Base-by-base conservation (phyloP, 2,797 vertebrate species). In the Buphagus erythrorhynchus region DNA sequence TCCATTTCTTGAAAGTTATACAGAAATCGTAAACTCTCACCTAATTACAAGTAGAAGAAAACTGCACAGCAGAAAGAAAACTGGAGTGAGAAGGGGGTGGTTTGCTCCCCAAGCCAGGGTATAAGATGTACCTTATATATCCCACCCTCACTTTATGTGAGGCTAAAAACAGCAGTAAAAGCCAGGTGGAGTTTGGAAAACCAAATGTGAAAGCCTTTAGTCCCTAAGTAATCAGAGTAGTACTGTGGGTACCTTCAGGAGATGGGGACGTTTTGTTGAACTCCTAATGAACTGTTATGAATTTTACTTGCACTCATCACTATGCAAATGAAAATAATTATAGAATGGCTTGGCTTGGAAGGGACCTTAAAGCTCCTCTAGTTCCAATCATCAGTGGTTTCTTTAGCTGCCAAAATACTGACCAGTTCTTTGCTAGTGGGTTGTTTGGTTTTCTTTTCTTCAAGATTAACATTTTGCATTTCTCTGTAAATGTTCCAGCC, bases 401-500 rank as follows among this genome's bases (percentile, higher is more conserved):
- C 57, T 81, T 67, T 21, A 91, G 38, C 43, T 90, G 43, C 19
- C 31, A 42, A 69, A 69, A 48, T 48, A 24, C 57, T 51, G 9
- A 69, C 28, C 38, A 49, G 28, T 51, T 74, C n/a, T 78, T 45
- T 74, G 24, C 12, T 61, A 42, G 43, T 49, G 5, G 13, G 10
- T 28, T 18, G 71, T 28, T 19, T 25, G 7, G 6, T 9, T 25
- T 16, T 16, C 29, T 8, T 18, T 28, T 29, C 16, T 51, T 11
- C 6, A 17, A 29, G 7, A 57, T 33, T 72, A 58, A 63, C 3
- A 7, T 36, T 76, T 46, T 52, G 10, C 9, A 40, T 61, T 93
- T 95, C 76, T 87, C n/a, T 94, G 74, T 48, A 51, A 78, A 66
- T 36, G 5, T 91, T 73, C 33, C 91, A 98, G 97, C 73, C 88